Base-by-base conservation (phyloP, 2,113 vertebrate species). In the Lagopus muta region DNA sequence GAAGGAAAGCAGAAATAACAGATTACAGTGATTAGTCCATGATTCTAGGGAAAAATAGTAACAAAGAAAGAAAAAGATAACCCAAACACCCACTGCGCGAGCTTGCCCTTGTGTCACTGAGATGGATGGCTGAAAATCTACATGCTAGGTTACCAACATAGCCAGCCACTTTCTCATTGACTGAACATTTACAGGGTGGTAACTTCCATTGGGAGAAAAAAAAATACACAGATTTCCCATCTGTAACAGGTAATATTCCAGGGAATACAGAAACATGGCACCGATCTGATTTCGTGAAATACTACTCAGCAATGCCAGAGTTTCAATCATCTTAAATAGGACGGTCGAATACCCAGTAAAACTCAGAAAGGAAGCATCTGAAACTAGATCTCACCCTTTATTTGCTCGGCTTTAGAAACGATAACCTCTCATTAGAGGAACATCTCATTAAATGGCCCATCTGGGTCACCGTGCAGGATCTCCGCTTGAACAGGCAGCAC, bases 401-500 rank as follows among this genome's bases (percentile, higher is more conserved):
- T 88, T 96, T 14, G 4, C 89, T 83, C 25, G 16, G 62, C 67
- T 92, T 95, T 91, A 93, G 18, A 93, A 95, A 94, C 1, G 0
- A 42, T 75, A 96, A 80, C 90, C 75, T 32, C 86, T 90, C 75
- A 77, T 93, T 93, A 94, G 87, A 90, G 81, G 62, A 72, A 87
- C 40, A 93, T 61, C 91, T 96, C 86, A 93, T 96, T 92, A 96
- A 94, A 82, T 24, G 77, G 78, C 60, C 76, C 78, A 90, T 96
- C 92, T 96, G 93, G 92, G 90, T 94, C 93, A 95, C 40, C 3
- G 3, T 81, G 70, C 61, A 92, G 91, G 72, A 74, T 80, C 83
- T 70, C 36, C 3, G 36, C 90, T 96, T 76, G 86, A 94, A 92
- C 62, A 89, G 85, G 75, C 82, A 86, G 69, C 78, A 94, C 86